Conservation (phyloP, 1,140 invertebrate species). For the Archegozetes longisetosus region DNA sequence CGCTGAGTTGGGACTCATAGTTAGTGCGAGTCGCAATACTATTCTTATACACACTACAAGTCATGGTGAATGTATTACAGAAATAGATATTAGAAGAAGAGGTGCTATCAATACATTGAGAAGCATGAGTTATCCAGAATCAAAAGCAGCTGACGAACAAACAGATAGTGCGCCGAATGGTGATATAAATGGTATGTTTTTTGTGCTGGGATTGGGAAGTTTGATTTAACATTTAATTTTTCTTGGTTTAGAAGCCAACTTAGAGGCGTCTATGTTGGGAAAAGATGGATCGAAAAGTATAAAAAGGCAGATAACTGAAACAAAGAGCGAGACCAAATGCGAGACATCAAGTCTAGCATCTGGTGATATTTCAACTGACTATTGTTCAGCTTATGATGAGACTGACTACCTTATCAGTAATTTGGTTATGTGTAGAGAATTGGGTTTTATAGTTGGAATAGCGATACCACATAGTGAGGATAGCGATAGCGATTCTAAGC, state of each 20-base stretch:
- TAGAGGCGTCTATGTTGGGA: conserved; percentile 15
- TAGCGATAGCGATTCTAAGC: neutral
- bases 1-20: conserved; percentile 91
- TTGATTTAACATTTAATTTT: neutral
- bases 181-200: neutral
- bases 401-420: conserved; percentile 16
- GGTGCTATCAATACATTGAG: neutral
- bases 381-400: neutral
- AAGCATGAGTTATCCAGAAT: neutral
- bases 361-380: neutral
- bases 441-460: conserved; percentile 18
- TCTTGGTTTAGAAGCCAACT: conserved; percentile 6
- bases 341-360: neutral
- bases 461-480: neutral
- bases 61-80: conserved; percentile 12
- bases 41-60: conserved; percentile 18
- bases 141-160: neutral
- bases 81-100: conserved; percentile 14
- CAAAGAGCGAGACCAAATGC: neutral
- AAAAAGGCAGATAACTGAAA: neutral
- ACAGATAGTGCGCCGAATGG: neutral
- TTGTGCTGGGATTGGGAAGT: neutral
- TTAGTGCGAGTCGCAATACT: conserved; percentile 47
- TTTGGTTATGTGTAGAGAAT: conserved; percentile 13
- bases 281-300: conserved; percentile 3